A percentile compares a stretch with the other conserved stretches of the same genome.
These are phyloP conservation scores for Pomacea maculata DNA, from an alignment of 1,140 invertebrate species.

Conservation along the genomic window DNA sequence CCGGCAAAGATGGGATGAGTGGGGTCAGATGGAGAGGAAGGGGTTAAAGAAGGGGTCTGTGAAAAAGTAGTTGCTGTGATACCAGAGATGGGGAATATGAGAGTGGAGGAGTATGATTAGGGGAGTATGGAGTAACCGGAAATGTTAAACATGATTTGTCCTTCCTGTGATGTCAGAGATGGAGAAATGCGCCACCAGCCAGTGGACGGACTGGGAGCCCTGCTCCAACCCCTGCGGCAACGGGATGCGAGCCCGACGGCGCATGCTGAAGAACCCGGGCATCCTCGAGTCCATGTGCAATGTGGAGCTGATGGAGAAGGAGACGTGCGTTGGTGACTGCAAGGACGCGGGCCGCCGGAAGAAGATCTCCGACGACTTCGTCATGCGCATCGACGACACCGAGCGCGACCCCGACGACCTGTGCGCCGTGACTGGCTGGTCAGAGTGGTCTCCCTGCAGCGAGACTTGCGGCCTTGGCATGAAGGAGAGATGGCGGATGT, in stretches of 20 bases:
- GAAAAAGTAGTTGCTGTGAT: no score
- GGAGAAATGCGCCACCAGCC: slow-evolving; percentile 68
- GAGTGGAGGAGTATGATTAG: no score
- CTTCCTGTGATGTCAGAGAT: slow-evolving; percentile 54
- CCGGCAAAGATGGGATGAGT: no score
- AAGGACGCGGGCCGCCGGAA: slow-evolving; percentile 50
- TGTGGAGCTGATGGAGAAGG: slow-evolving; percentile 60
- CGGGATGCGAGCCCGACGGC: slow-evolving; percentile 66
- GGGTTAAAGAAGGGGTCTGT: no score
- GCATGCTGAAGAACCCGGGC: slow-evolving; percentile 67
- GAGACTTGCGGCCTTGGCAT: slow-evolving; percentile 68
- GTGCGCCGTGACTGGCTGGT: slow-evolving; percentile 70
- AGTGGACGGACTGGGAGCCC: slow-evolving; percentile 71
- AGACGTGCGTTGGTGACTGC: slow-evolving; percentile 64
- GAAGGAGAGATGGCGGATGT: slow-evolving; percentile 55
- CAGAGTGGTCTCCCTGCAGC: slow-evolving; percentile 73
- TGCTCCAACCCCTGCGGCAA: slow-evolving; percentile 72
- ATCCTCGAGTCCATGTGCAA: slow-evolving; percentile 67
- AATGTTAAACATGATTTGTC: neutral
- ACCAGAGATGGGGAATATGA: no score
- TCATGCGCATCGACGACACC: slow-evolving; percentile 46
- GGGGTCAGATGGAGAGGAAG: no score
- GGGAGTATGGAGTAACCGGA: no score
- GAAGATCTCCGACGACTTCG: slow-evolving; percentile 53
- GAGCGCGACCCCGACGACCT: slow-evolving; percentile 38